These are phyloP conservation scores for Musca domestica DNA, from an alignment of 1,140 invertebrate genomes.

Conservation along the genomic window DNA sequence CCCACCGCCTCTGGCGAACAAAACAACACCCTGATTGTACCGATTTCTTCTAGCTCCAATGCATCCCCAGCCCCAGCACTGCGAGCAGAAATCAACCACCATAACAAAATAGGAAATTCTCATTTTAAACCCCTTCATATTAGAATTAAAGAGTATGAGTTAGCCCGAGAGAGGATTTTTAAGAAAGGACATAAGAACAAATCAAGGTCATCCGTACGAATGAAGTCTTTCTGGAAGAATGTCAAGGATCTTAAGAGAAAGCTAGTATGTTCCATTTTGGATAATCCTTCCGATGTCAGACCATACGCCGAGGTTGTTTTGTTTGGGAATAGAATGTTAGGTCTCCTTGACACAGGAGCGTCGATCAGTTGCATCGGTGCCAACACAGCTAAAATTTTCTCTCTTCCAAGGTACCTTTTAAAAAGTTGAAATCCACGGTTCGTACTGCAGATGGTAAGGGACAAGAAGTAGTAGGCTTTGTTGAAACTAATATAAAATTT, in stretches of 20 bases:
- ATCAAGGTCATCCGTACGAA: neutral
- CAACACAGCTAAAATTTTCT: neutral
- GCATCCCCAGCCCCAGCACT: too few relatives aligned
- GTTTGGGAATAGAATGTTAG: neutral
- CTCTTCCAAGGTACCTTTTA: neutral
- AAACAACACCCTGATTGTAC: too few relatives aligned
- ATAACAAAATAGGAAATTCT: neutral
- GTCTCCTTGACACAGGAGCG: neutral
- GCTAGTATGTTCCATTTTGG: neutral
- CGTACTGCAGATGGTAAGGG: neutral
- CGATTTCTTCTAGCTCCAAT: too few relatives aligned
- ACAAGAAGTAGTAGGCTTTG: neutral
- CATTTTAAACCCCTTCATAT: neutral
- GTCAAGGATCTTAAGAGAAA: neutral
- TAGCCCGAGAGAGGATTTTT: neutral
- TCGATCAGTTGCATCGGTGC: neutral
- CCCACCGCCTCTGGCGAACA: too few relatives aligned
- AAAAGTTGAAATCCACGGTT: neutral
- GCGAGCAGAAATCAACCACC: neutral
- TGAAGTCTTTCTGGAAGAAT: neutral
- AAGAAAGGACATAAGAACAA: neutral
- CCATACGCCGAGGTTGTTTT: constrained; percentile 1
- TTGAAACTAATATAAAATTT: constrained; percentile 6
- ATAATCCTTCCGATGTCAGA: neutral
- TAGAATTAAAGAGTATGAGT: neutral